These are phyloP conservation scores for Eulimnadia texana DNA, from an alignment of 1,140 invertebrate species.

Conservation along the genomic window DNA sequence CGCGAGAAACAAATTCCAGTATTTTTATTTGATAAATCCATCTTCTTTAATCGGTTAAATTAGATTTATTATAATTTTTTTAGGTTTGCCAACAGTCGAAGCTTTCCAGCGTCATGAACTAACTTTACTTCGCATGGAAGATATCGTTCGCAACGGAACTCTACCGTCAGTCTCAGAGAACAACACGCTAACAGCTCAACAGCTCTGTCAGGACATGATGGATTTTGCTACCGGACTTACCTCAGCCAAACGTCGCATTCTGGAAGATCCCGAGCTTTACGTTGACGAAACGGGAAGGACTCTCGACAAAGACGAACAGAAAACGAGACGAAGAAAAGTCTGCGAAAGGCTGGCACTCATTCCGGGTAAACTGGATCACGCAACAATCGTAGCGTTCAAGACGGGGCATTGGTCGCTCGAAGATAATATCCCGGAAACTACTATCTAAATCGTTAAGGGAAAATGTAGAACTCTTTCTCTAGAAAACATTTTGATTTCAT, in stretches of 20 bases:
- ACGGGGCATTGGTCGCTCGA: constrained; percentile 34
- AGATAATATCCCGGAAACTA: neutral
- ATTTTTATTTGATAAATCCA: too few relatives aligned
- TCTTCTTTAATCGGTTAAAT: too few relatives aligned
- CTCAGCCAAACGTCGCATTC: constrained; percentile 52
- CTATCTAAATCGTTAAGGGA: neutral
- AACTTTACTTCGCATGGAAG: constrained; percentile 61
- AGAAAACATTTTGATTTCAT: neutral
- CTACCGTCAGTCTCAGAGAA: constrained; percentile 38
- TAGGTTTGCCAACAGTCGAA: constrained; percentile 52
- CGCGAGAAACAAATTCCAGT: neutral
- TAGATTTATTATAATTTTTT: too few relatives aligned
- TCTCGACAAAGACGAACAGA: constrained; percentile 43
- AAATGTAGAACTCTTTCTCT: neutral
- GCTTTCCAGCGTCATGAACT: constrained; percentile 67
- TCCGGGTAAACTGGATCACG: constrained; percentile 87
- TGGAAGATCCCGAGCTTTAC: constrained; percentile 70
- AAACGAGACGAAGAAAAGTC: constrained; percentile 47
- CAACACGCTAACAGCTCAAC: constrained; percentile 37
- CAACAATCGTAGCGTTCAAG: constrained; percentile 67
- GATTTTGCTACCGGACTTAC: constrained; percentile 50
- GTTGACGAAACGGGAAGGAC: constrained; percentile 32
- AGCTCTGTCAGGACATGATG: constrained; percentile 55
- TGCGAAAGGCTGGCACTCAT: constrained; percentile 56
- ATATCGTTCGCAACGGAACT: constrained; percentile 57